Evolutionary conservation across 2,113 vertebrate species (phyloP), one percentile per base, ranked within the genome.

Genomic region (Micromys minutus): DNA sequence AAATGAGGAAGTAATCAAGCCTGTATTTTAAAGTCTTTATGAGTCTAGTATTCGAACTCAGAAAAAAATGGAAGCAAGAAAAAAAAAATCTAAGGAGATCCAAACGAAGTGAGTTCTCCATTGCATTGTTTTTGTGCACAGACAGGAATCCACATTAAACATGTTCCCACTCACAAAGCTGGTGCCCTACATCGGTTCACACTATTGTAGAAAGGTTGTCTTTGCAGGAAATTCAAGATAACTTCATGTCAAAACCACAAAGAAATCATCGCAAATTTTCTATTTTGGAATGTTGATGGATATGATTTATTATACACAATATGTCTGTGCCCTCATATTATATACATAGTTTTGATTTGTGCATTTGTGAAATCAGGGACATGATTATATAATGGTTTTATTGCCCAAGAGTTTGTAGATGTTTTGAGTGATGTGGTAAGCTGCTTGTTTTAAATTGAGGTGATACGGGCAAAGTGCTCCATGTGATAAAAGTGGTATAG

Each of bases 241-340:
- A n/a, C 39, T 42, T 90, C 61, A 34, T 36, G 36, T 57, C 57
- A 67, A 85, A 12, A 45, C 12, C 16, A 39, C 69, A 39, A 59
- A 65, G 9, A 75, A 39, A 63, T 45, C 4, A n/a, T 42, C 76
- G 76, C 39, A 50, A 22, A 45, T n/a, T 21, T 65, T 69, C 52
- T 34, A 31, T 42, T 76, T 87, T 90, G 42, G 31, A 59, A 39
- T 80, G 9, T 88, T 65, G 42, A 59, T 57, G 74, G 55, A 31
- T 83, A 75, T n/a, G 29, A 42, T 94, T 96, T 59, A 89, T 74
- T 95, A 69, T 83, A 45, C n/a, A 52, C 16, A 80, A 59, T 59
- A 69, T 52, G 39, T n/a, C 9, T 84, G 11, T 67, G 26, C 36
- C 9, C 34, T n/a, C 31, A 24, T 26, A 52, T 63, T n/a, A 65